Percentiles rank a stretch among this genome's conserved stretches.
Conservation (phyloP, 2,113 vertebrate genomes). For the Micromys minutus region DNA sequence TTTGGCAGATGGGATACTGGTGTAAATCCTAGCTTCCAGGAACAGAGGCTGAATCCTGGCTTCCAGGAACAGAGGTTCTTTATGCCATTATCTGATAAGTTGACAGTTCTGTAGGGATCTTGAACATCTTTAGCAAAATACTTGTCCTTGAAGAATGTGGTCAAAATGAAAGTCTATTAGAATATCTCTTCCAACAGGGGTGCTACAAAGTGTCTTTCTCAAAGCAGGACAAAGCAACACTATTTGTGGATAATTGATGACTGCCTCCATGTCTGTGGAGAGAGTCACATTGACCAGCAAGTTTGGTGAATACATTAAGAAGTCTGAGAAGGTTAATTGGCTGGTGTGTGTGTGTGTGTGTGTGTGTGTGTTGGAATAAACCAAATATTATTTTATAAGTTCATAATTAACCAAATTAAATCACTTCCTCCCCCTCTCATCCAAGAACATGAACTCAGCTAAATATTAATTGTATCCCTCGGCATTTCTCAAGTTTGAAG, state of each 20-base stretch:
- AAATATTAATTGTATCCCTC: neutral
- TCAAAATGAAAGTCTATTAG: neutral
- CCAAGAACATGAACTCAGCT: neutral
- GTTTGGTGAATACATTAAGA: neutral
- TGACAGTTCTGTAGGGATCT: too few relatives aligned
- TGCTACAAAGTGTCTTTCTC: neutral
- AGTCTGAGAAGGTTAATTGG: neutral
- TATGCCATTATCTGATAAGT: neutral
- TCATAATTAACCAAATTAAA: conserved; percentile 2
- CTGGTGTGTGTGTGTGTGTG: neutral
- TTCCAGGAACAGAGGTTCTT: neutral
- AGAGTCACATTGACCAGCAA: neutral
- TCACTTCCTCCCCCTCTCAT: neutral
- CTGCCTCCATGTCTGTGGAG: neutral
- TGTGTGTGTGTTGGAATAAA: neutral
- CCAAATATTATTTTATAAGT: neutral
- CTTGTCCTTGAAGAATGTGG: neutral
- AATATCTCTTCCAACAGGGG: neutral
- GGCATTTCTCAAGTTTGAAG: neutral
- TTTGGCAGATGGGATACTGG: neutral
- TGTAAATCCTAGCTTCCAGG: neutral
- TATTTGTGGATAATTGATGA: neutral
- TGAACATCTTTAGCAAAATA: neutral
- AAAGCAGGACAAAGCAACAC: neutral
- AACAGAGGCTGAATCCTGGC: neutral